A percentile compares a stretch with the other conserved stretches of the same genome.
These are phyloP conservation scores for Ptilonorhynchus violaceus DNA, from an alignment of 2,113 vertebrate genomes.

Conservation along the genomic window DNA sequence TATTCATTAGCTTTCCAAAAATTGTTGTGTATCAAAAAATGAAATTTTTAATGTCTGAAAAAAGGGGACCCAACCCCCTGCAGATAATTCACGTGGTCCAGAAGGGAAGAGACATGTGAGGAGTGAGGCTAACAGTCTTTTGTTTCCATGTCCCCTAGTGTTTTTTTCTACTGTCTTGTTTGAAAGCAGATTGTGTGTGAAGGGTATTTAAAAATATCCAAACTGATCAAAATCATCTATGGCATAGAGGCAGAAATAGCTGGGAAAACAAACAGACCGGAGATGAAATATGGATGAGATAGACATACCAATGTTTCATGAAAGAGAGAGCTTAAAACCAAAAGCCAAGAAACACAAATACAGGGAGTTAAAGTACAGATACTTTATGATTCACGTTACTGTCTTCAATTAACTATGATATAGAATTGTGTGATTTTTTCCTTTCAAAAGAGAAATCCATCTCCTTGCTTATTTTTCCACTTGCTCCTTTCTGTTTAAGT, in stretches of 20 bases:
- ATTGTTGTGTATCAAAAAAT: background rate
- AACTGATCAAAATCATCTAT: constrained; percentile 53
- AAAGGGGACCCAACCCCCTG: background rate
- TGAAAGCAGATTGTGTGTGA: constrained; percentile 48
- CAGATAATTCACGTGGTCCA: background rate
- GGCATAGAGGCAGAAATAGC: constrained; percentile 30
- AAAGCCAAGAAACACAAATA: constrained; percentile 43
- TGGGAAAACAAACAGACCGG: constrained; percentile 17
- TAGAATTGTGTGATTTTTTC: constrained; percentile 16
- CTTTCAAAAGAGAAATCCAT: constrained; percentile 37
- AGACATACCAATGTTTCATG: constrained; percentile 7
- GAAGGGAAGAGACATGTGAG: background rate
- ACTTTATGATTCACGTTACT: constrained; percentile 12
- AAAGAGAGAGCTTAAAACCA: constrained; percentile 17
- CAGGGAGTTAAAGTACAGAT: constrained; percentile 12
- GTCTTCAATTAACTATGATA: constrained; percentile 44
- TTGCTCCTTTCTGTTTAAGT: constrained; percentile 62
- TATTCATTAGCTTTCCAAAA: background rate
- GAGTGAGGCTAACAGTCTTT: background rate
- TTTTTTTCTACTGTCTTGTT: background rate
- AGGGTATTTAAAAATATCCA: constrained; percentile 39
- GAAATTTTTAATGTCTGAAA: background rate
- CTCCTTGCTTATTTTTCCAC: constrained; percentile 58
- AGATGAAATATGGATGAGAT: constrained; percentile 54
- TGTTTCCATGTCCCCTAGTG: background rate